Evolutionary conservation across 2,113 vertebrate genomes (phyloP).

Genomic region (Cyprinodon brontotheroides): DNA sequence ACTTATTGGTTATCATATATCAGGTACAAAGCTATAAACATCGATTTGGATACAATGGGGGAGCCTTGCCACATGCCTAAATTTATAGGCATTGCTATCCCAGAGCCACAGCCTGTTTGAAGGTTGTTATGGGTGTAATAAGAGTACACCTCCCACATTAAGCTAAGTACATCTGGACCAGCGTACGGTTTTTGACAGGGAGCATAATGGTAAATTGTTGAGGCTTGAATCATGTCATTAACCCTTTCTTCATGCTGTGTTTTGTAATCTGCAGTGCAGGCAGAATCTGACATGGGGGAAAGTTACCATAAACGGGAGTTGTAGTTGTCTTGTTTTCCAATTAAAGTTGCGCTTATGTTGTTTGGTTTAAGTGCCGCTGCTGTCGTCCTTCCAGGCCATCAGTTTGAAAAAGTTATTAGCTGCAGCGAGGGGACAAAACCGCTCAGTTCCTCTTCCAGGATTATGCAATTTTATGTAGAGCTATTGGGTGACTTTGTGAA

Average conservation of each 20-base stretch:
- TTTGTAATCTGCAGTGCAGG: slow-evolving; percentile 32
- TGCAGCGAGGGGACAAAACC: slow-evolving; percentile 56
- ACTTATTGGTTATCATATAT: slow-evolving; percentile 78
- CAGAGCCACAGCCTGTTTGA: slow-evolving; percentile 63
- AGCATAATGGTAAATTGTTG: slow-evolving; percentile 70
- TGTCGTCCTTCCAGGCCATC: slow-evolving; percentile 27
- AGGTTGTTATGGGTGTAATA: slow-evolving; percentile 75
- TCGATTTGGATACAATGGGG: slow-evolving; percentile 75
- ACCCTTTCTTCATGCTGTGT: slow-evolving; percentile 56
- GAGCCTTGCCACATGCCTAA: slow-evolving; percentile 62
- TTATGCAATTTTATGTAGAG: slow-evolving; percentile 59
- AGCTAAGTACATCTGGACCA: slow-evolving; percentile 68
- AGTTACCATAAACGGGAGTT: slow-evolving; percentile 17
- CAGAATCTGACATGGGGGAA: slow-evolving; percentile 23
- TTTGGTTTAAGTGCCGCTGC: slow-evolving; percentile 37
- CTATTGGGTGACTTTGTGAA: slow-evolving; percentile 64
- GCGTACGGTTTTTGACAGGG: slow-evolving; percentile 53
- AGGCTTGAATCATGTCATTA: slow-evolving; percentile 62
- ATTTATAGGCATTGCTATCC: slow-evolving; percentile 67
- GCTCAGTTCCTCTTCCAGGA: slow-evolving; percentile 55
- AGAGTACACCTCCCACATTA: slow-evolving; percentile 70
- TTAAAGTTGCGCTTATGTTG: slow-evolving; percentile 26
- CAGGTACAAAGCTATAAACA: slow-evolving; percentile 75
- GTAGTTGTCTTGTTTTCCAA: slow-evolving; percentile 47
- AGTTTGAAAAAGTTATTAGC: slow-evolving; percentile 53